Evolutionary conservation across 2,888 invertebrate genomes (phyloP), one percentile per base, ranked within the genome.

Genomic region (Antheraea yamamai): DNA sequence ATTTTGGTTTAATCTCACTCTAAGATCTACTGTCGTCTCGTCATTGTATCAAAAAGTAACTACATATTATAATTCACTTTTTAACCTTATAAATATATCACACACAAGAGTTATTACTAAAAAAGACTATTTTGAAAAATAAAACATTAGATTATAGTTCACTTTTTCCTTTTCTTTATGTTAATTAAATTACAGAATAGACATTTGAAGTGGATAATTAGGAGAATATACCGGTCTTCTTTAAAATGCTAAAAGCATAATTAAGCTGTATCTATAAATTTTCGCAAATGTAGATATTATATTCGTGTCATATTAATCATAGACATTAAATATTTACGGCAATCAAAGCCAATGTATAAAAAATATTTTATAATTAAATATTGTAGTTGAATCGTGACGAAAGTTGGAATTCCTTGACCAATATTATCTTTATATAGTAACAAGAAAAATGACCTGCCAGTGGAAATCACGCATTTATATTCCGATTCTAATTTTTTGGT

Each of bases 1-100:
- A 94, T 94, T 94, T 93, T 86, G 78, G 93, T 91, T 86, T 91
- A 93, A 94, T 94, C 93, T 92, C 82, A 89, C 89, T 89, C 89
- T 85, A 89, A 88, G 87, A 89, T 85, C 83, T 86, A 84, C 87
- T 88, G 88, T 88, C 90, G 88, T 82, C 87, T 66, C 87, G 87
- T 89, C 91, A 91, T 87, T 84, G 83, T 87, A 83, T 86, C 83
- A 85, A 87, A 86, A 84, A 85, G 80, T 80, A 85, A 81, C 85
- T 85, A 88, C 87, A 87, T 85, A 84, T 74, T 55, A 55, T n/a
- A 35, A 70, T 70, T 20, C 47, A 71, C 10, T 71, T 39, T 70
- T 55, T 74, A 23, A 70, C 70, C 12, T 12, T 74, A 55, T 35
- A n/a, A 39, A 35, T 8, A 20, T 74, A 18, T 71, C 3, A 52